Conservation (phyloP, 2,888 invertebrate genomes). For the Orthosia incerta region DNA sequence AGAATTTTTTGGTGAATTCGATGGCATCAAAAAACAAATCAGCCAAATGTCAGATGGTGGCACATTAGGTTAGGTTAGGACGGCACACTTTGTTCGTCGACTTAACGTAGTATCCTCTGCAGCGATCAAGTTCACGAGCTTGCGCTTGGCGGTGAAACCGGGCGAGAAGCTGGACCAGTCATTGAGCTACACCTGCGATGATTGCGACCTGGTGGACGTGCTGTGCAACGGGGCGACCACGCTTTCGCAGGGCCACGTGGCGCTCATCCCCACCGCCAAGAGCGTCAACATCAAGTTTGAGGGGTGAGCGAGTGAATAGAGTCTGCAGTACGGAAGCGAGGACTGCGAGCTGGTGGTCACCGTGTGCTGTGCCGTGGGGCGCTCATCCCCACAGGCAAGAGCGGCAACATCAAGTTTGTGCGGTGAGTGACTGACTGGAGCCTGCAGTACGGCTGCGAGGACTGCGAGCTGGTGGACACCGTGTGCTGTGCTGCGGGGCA, state of each 20-base stretch:
- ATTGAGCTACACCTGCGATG: conserved; percentile 69
- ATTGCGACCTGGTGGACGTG: conserved; percentile 75
- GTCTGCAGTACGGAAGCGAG: too few species aligned
- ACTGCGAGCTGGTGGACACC: conserved; percentile 60
- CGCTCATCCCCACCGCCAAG: conserved; percentile 69
- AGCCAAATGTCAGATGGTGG: too few species aligned
- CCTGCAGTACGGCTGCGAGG: too few species aligned
- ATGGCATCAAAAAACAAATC: too few species aligned
- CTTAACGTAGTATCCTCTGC: background rate
- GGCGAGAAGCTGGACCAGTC: conserved; percentile 71
- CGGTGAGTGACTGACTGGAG: background rate
- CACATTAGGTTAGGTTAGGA: too few species aligned
- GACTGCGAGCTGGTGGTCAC: conserved; percentile 59
- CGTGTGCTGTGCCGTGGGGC: conserved; percentile 59
- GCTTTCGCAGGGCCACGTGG: conserved; percentile 69
- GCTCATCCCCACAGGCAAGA: conserved; percentile 59
- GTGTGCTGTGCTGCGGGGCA: conserved; percentile 75
- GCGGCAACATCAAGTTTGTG: background rate
- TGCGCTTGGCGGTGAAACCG: conserved; percentile 36
- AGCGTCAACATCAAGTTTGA: conserved; percentile 80
- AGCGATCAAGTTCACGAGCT: conserved; percentile 33
- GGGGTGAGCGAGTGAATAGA: conserved; percentile 64
- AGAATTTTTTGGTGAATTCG: too few species aligned
- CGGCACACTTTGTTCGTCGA: too few species aligned
- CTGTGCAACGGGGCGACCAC: conserved; percentile 79